Evolutionary conservation across 1,140 invertebrate species (phyloP).

Genomic region (Tigriopus japonicus): DNA sequence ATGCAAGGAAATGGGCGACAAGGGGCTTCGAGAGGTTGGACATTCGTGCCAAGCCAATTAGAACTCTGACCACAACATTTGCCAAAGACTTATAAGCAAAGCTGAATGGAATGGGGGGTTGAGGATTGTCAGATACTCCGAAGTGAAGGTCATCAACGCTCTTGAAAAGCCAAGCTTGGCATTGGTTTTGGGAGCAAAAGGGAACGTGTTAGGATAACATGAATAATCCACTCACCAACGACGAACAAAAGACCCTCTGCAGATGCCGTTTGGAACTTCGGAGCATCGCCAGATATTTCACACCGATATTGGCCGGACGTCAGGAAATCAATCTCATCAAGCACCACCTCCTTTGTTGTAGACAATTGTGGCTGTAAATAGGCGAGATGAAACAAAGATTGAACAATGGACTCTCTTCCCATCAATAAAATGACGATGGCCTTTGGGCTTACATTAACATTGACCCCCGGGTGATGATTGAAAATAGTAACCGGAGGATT

Average conservation of each 20-base stretch:
- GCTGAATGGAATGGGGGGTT: no score
- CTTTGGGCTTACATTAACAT: not conserved
- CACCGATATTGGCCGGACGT: conserved; percentile 18
- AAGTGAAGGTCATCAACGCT: no score
- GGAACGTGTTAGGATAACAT: no score
- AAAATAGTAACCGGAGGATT: conserved; percentile 2
- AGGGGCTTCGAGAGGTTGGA: no score
- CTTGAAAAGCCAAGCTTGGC: no score
- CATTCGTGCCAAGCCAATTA: not conserved
- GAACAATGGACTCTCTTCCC: no score
- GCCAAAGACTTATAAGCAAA: not conserved
- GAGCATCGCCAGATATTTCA: conserved; percentile 19
- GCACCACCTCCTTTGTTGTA: conserved; percentile 10
- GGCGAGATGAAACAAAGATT: no score
- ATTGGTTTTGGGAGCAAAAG: no score
- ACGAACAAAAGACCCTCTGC: conserved; percentile 15
- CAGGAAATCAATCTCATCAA: conserved; percentile 15
- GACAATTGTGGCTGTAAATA: not conserved
- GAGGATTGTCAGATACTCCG: no score
- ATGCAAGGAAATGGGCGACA: no score
- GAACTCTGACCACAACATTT: not conserved
- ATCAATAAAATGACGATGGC: no score
- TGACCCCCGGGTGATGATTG: not conserved
- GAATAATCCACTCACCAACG: conserved; percentile 15
- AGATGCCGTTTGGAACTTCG: conserved; percentile 18